Evolutionary conservation across 2,113 vertebrate genomes (phyloP), one percentile per base, ranked within the genome.

Genomic region (Neolamprologus modestus): DNA sequence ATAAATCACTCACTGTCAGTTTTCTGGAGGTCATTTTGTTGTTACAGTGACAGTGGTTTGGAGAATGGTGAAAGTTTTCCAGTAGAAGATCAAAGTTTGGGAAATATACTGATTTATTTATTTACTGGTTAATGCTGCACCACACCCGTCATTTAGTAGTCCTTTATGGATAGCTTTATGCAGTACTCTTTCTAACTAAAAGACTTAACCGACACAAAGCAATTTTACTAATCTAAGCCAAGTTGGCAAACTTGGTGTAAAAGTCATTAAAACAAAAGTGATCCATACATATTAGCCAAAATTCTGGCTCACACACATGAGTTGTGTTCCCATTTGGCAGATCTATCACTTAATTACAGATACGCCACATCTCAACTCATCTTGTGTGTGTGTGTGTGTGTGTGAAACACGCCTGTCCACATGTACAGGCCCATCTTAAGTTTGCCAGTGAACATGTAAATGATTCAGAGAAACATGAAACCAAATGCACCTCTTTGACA

Each of bases 321-420:
- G 19, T 7, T 11, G 17, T 35, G 31, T 63, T 63, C 17, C 59
- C 17, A 7, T 5, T 0, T 35, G 9, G 59, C 31, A 35, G 1
- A 35, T 66, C 19, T n/a, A 13, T 37, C 61, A 66, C 31, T 66
- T n/a, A 66, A 21, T 66, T 37, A 13, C 61, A 35, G 61, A 35
- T 35, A 12, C 9, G 9, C 31, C 16, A 19, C 16, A 63, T 11
- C 28, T 63, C 59, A 33, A 33, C 59, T 63, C 59, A 7, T 33
- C 2, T 2, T 55, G 3, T 26, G 21, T 55, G 24, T 26, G 12
- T 57, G n/a, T 24, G 24, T 13, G n/a, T 11, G 53, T 59, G 26
- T 28, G 0, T 19, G 33, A n/a, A n/a, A 4, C 59, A 63, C 1
- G 0, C 31, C 31, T 66, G 31, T 35, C 61, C 0, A 66, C 61